Percentiles rank a stretch among this genome's conserved stretches.
These are phyloP conservation scores for Agapostemon virescens DNA, from an alignment of 2,888 invertebrate genomes.

Conservation along the genomic window DNA sequence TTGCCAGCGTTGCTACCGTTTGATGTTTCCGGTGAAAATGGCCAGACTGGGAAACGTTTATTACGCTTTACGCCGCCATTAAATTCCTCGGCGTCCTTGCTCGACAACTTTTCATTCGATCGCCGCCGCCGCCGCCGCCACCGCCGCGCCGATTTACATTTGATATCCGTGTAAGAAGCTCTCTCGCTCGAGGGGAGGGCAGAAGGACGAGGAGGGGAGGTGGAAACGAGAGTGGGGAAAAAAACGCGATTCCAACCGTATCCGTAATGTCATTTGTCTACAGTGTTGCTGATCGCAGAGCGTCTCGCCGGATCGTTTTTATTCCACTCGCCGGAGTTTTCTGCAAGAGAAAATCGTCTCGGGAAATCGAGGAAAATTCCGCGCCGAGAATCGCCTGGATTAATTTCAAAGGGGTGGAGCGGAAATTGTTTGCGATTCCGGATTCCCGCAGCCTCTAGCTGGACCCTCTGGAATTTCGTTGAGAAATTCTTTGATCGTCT, in stretches of 20 bases:
- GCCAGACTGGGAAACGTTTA: conserved; percentile 37
- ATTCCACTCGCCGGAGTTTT: background rate
- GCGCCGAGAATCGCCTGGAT: background rate
- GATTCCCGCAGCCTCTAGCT: background rate
- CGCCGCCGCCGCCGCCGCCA: too few relatives aligned
- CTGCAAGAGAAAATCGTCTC: background rate
- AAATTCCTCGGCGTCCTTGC: conserved; percentile 36
- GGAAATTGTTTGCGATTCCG: background rate
- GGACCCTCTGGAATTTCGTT: background rate
- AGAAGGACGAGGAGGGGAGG: too few relatives aligned
- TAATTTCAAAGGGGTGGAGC: background rate
- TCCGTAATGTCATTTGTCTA: conserved; percentile 5
- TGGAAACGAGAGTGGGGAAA: too few relatives aligned
- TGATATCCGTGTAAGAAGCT: conserved; percentile 2
- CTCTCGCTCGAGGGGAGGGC: background rate
- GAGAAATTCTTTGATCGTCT: background rate
- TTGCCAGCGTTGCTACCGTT: conserved; percentile 33
- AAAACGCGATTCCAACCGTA: background rate
- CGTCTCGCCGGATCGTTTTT: background rate
- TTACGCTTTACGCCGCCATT: conserved; percentile 23
- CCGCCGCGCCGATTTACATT: conserved; percentile 55
- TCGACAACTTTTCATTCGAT: conserved; percentile 64
- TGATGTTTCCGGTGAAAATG: conserved; percentile 64
- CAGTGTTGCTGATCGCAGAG: background rate
- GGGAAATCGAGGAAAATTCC: background rate